Evolutionary conservation across 2,113 vertebrate genomes (phyloP).

Genomic region (Spilogale gracilis): DNA sequence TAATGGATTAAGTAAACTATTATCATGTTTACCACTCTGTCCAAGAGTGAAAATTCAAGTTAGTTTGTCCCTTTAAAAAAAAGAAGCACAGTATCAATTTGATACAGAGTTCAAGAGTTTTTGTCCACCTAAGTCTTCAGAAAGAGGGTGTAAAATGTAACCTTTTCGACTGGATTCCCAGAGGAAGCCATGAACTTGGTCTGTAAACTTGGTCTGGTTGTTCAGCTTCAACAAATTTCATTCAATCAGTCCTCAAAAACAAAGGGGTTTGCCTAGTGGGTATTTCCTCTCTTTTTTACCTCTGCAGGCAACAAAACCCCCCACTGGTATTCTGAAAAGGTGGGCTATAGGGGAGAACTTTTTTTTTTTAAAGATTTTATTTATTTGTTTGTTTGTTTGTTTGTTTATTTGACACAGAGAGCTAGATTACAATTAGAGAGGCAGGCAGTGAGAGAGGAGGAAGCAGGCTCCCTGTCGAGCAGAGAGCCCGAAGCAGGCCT

Average conservation of each 20-base stretch:
- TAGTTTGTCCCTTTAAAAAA: background rate
- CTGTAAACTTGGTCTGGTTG: background rate
- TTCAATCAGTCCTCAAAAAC: background rate
- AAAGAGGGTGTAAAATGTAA: background rate
- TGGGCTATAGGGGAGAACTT: background rate
- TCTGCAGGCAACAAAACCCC: background rate
- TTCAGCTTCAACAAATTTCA: constrained; percentile 24
- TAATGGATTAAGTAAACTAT: constrained; percentile 24
- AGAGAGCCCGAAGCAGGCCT: too few species aligned
- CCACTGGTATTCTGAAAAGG: background rate
- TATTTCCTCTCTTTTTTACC: background rate
- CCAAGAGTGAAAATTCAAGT: constrained; percentile 56
- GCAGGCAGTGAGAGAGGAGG: too few species aligned
- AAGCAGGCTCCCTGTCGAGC: too few species aligned
- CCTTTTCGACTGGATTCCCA: background rate
- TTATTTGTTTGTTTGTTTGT: too few species aligned
- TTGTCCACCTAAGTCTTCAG: background rate
- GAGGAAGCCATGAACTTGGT: background rate
- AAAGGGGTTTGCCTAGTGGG: background rate
- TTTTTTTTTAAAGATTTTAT: too few species aligned
- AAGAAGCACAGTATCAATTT: background rate
- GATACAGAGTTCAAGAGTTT: background rate
- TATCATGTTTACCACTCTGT: constrained; percentile 7
- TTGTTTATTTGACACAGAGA: too few species aligned
- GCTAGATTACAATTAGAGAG: too few species aligned